Conservation (phyloP, 2,888 invertebrate species). For the Drosophila anceps region DNA sequence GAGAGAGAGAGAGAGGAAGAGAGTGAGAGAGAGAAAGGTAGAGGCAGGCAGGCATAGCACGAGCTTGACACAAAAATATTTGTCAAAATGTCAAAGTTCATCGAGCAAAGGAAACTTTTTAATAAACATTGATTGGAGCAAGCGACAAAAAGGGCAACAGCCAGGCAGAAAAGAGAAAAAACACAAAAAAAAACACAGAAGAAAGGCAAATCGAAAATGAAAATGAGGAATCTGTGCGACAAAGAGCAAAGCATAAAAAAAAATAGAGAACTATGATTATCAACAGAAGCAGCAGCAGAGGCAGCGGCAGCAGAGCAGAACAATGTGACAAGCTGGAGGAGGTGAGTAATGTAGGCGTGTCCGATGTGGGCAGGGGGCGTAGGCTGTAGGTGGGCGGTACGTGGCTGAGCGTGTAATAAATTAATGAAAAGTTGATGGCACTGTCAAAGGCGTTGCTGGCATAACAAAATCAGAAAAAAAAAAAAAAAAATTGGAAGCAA, state of each 20-base stretch:
- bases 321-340: constrained; percentile 30
- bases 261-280: constrained; percentile 60
- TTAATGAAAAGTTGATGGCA: constrained; percentile 74
- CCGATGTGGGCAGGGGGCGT: neutral
- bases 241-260: constrained; percentile 17
- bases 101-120: constrained; percentile 60
- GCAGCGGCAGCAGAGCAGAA: constrained; percentile 9
- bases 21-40: neutral
- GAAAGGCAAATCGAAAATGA: constrained; percentile 34
- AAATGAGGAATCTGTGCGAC: constrained; percentile 53
- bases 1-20: neutral
- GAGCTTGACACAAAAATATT: constrained; percentile 30
- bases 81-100: constrained; percentile 67
- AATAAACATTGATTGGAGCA: constrained; percentile 68
- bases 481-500: constrained; percentile 25
- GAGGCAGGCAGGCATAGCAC: neutral
- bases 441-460: constrained; percentile 63
- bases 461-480: constrained; percentile 40
- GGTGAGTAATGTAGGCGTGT: neutral
- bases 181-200: constrained; percentile 10
- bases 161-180: neutral
- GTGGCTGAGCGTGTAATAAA: constrained; percentile 68
- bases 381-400: constrained; percentile 8
- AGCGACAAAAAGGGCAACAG: constrained; percentile 40
- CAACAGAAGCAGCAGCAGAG: constrained; percentile 23